Evolutionary conservation across 2,797 vertebrate species (phyloP), one percentile per base, ranked within the genome.

Genomic region (Crenichthys baileyi): DNA sequence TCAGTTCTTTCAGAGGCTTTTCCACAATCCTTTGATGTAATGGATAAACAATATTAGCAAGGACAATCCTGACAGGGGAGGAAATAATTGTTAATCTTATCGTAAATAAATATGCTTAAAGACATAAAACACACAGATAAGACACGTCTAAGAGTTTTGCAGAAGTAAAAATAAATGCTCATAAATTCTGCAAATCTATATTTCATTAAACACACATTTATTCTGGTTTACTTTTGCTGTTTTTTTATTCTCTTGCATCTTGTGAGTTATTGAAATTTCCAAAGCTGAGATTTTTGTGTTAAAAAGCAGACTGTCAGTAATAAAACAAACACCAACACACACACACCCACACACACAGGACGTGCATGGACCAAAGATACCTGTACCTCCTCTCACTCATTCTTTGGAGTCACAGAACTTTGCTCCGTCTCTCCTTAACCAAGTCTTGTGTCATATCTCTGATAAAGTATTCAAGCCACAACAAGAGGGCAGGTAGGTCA

Each of bases 81-180:
- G 53, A 87, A 87, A 87, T 29, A 15, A 41, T 76, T 58, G 83
- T 73, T 90, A 51, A 91, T 90, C 84, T 90, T 83, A 92, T 90
- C 88, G 51, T 13, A 51, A 68, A 58, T 12, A 68, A 75, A 83
- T 81, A 80, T 16, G 46, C n/a, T 71, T 75, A 15, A 78, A 74
- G 70, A 63, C 58, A 68, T 46, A 24, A 65, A 79, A 61, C 48
- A 46, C 2, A 75, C 13, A 53, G 48, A 86, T 75, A 84, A 77
- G 58, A 36, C 7, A 2, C 29, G 55, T 51, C 11, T 24, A 26
- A 44, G n/a, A 41, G 65, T 70, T 9, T 63, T 48, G 24, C n/a
- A 29, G 5, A 65, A 4, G 5, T 70, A 7, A 20, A 72, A 24
- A n/a, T n/a, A 48, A 44, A 70, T 29, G 22, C 11, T 41, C 24